phyloP scores from a whole-genome alignment of 2,797 vertebrate species.

The Coluber constrictor region DNA sequence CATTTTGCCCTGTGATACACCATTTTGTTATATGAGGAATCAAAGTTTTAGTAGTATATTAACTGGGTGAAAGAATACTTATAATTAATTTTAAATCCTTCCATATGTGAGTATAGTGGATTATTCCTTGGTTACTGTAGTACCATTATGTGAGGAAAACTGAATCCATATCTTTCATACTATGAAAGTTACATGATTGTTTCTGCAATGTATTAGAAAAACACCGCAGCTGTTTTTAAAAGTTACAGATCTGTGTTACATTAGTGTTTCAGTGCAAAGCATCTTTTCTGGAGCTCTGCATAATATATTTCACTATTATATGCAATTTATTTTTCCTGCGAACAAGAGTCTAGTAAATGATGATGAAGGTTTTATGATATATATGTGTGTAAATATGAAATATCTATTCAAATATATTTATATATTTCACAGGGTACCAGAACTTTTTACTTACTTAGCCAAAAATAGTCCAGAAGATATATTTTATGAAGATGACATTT shows the following conservation, averaged over 20 bases:
- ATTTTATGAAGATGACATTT: constrained; percentile 97
- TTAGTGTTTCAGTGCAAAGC: not conserved
- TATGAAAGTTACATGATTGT: not conserved
- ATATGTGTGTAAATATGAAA: not conserved
- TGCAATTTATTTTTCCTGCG: not conserved
- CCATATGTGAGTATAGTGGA: not conserved
- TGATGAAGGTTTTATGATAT: not conserved
- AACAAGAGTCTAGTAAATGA: not conserved
- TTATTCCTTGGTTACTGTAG: not conserved
- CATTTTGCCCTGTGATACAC: not conserved
- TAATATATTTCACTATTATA: not conserved
- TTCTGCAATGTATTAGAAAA: not conserved
- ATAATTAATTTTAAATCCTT: not conserved
- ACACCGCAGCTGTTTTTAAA: not conserved
- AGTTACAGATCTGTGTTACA: not conserved
- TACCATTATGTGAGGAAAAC: not conserved
- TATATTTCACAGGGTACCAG: constrained; percentile 79
- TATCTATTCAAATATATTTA: constrained; percentile 29
- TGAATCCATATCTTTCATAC: not conserved
- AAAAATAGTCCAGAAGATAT: constrained; percentile 93
- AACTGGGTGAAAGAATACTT: not conserved
- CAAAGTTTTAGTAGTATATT: not conserved
- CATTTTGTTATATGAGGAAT: not conserved
- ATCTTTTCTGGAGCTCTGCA: not conserved
- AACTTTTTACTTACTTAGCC: constrained; percentile 85